Evolutionary conservation across 2,113 vertebrate species (phyloP).

Genomic region (Pangasianodon gigas): DNA sequence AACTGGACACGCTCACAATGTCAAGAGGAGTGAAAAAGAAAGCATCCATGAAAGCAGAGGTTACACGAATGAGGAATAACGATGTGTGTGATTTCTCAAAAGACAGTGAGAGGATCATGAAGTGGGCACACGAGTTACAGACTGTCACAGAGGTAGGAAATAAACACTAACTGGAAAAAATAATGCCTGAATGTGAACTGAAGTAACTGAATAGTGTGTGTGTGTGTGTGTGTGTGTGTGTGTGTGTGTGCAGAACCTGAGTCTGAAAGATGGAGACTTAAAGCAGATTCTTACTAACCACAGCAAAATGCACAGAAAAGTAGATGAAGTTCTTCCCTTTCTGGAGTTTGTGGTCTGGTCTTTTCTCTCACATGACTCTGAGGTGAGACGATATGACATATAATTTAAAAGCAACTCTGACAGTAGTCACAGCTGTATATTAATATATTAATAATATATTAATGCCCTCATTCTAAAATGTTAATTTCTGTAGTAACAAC

Average conservation of each 20-base stretch:
- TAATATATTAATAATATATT: not conserved
- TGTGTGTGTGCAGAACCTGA: not conserved
- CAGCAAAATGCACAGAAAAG: not conserved
- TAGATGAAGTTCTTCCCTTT: conserved; percentile 27
- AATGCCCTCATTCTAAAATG: not conserved
- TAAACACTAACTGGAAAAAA: too few species aligned
- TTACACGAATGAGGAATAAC: not conserved
- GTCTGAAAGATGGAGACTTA: conserved; percentile 30
- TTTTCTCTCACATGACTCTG: conserved; percentile 24
- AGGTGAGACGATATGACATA: not conserved
- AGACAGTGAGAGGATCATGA: conserved; percentile 24
- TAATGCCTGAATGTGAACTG: not conserved
- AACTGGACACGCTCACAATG: conserved; percentile 5
- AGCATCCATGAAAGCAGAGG: not conserved
- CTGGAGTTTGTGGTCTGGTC: conserved; percentile 49
- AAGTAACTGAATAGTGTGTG: not conserved
- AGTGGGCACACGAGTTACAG: conserved; percentile 30
- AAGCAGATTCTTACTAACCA: conserved; percentile 5
- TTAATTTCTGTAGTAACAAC: not conserved
- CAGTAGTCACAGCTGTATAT: not conserved
- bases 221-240: conserved; percentile 1
- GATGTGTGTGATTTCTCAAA: not conserved
- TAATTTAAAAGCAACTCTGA: not conserved
- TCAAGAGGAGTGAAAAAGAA: not conserved
- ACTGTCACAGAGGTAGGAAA: conserved; percentile 10